phyloP scores from a whole-genome alignment of 2,797 vertebrate species.

The Corythornis leucogaster region DNA sequence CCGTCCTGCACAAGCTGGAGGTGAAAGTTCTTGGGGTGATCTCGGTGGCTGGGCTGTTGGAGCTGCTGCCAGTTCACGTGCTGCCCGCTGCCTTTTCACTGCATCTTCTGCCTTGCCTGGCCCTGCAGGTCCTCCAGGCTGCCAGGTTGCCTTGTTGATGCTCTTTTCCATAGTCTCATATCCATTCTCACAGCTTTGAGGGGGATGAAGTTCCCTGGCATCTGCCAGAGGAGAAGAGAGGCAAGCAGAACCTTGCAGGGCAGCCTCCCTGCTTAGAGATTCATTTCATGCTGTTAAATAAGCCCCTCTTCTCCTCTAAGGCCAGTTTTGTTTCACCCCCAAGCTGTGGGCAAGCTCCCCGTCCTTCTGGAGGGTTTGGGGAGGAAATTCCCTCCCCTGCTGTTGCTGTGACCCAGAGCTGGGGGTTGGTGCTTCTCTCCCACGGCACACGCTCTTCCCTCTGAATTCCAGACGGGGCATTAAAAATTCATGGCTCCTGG shows the following conservation, averaged over 20 bases:
- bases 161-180: neutral
- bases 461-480: neutral
- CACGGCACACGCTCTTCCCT: too few relatives aligned
- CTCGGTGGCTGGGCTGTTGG: neutral
- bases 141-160: neutral
- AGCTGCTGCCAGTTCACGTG: fast-evolving
- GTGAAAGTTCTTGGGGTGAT: neutral
- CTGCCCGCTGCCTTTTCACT: neutral
- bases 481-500: neutral
- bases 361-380: neutral
- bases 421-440: fast-evolving
- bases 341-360: neutral
- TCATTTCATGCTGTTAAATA: neutral
- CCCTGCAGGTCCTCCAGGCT: neutral
- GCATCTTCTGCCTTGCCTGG: neutral
- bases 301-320: fast-evolving
- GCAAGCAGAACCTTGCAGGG: neutral
- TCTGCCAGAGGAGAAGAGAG: neutral
- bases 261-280: neutral
- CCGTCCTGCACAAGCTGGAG: fast-evolving
- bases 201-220: neutral
- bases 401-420: neutral
- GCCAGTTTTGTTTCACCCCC: fast-evolving
- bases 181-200: too few relatives aligned
- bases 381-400: neutral